Base-by-base conservation (phyloP, 2,888 invertebrate genomes). In the Antheraea yamamai region DNA sequence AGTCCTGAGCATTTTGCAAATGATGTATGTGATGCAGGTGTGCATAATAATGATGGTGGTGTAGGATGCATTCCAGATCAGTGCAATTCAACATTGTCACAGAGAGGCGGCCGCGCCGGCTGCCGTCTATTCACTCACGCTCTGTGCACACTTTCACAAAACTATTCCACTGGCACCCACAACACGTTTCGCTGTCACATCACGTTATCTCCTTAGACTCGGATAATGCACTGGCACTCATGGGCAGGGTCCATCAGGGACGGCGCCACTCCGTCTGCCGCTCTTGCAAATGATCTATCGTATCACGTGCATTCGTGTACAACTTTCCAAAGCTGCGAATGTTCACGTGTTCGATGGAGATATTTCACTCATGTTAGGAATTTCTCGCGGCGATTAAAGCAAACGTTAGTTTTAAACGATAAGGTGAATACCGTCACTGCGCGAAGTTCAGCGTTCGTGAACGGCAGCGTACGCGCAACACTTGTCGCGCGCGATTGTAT, bases 21-120 rank as follows among this genome's bases (percentile, higher is more conserved):
- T 96, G 96, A 89, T 96, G 96, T 82, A 96, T 94, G 89, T 96
- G 96, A 88, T 97, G 96, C 84, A 96, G 95, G 92, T 97, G 97
- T 78, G 96, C 96, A 89, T 97, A 96, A 88, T 96, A 96, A 88
- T 97, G 96, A 87, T 96, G 96, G 88, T 97, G 96, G 92, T 97
- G 97, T 88, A 97, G 93, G 89, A 97, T 96, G 95, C 97, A 97
- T 95, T 97, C 97, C 94, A 97, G 95, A 95, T 97, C 97, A 82
- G 97, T 97, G 93, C 97, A 97, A 93, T 97, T 97, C 93, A 97
- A 95, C 97, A 97, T 97, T 89, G 91, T 95, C 89, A 89, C 91
- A 85, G 86, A 88, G 90, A 89, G 86, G 89, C 88, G 89, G 87
- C 85, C 85, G 85, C 81, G 83, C 85, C 88, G 88, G 88, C 88